phyloP scores from a whole-genome alignment of 1,140 invertebrate species.

The Bombus breviceps region DNA sequence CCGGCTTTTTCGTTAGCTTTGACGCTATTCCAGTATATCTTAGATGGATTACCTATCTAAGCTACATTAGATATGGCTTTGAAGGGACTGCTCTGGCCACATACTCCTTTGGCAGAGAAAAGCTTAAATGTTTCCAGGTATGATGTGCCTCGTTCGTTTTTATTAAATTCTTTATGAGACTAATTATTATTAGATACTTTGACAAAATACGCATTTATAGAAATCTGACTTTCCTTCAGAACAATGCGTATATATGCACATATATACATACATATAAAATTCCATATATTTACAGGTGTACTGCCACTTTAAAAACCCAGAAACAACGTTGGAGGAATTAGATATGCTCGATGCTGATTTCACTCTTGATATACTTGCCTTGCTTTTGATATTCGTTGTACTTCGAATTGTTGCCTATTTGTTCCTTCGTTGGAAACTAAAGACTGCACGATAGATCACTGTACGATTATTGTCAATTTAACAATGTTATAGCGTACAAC shows the following conservation, averaged over 20 bases:
- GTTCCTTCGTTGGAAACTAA: constrained; percentile 95
- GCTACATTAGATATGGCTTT: constrained; percentile 97
- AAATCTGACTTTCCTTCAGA: too few relatives aligned
- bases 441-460: constrained; percentile 86
- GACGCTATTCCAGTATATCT: constrained; percentile 97
- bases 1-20: constrained; percentile 98
- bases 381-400: constrained; percentile 94
- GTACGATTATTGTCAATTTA: background rate
- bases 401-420: constrained; percentile 94
- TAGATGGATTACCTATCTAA: constrained; percentile 97
- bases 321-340: constrained; percentile 95
- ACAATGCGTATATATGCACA: background rate
- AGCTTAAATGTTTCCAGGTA: constrained; percentile 90
- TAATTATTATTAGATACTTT: background rate
- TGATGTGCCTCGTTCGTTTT: background rate
- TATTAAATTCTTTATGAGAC: background rate
- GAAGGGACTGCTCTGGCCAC: constrained; percentile 97
- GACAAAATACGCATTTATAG: background rate
- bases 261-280: background rate
- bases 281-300: constrained; percentile 83
- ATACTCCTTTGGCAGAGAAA: constrained; percentile 92
- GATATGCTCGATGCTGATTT: constrained; percentile 91
- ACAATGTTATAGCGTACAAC: constrained; percentile 11
- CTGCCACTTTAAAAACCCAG: constrained; percentile 95
- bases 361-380: constrained; percentile 90